These are phyloP conservation scores for Lepidurus apus DNA, from an alignment of 1,140 invertebrate species.

Conservation along the genomic window DNA sequence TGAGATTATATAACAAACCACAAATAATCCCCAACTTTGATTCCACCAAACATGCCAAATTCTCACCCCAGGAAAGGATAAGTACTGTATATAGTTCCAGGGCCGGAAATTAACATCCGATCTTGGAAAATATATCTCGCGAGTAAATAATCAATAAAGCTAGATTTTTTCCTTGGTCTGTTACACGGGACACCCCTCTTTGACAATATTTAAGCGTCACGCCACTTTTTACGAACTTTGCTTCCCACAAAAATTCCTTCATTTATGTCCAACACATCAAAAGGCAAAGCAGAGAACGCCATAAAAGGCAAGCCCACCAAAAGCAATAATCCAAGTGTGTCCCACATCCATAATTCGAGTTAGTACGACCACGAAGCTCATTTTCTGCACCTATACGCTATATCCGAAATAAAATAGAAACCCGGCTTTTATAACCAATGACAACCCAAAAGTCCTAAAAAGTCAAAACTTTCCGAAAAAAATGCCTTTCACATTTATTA, in stretches of 20 bases:
- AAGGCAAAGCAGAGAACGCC: neutral
- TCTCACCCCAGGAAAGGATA: neutral
- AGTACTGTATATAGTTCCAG: neutral
- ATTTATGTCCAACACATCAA: slow-evolving; percentile 10
- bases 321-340: slow-evolving; percentile 8
- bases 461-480: no score
- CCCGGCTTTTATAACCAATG: no score
- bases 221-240: neutral
- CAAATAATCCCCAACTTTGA: neutral
- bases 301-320: neutral
- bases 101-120: slow-evolving; percentile 1
- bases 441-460: no score
- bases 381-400: neutral
- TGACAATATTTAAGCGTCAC: neutral
- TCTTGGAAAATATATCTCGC: neutral
- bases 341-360: neutral
- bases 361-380: neutral
- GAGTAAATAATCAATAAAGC: neutral
- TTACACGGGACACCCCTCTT: neutral
- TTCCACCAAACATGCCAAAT: neutral
- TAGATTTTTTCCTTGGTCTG: neutral
- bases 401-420: neutral
- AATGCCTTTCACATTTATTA: no score
- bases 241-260: neutral
- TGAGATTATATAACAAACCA: neutral